phyloP scores from a whole-genome alignment of 2,113 vertebrate species.

The Siniperca chuatsi region DNA sequence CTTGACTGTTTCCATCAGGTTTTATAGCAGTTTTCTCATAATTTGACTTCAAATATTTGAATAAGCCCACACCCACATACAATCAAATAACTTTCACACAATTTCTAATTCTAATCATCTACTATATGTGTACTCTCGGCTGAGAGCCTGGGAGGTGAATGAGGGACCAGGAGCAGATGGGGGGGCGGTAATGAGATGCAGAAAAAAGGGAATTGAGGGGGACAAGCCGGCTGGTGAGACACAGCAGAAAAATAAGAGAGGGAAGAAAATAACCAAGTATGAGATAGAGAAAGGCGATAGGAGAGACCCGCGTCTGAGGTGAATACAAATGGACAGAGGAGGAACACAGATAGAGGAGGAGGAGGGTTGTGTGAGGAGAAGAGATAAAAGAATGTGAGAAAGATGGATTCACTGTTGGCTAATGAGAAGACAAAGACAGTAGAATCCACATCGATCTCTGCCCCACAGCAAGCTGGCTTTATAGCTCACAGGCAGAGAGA shows the following conservation, averaged over 20 bases:
- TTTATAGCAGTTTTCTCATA: slow-evolving; percentile 23
- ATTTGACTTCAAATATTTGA: slow-evolving; percentile 58
- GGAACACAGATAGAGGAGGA: slow-evolving; percentile 51
- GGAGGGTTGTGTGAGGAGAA: slow-evolving; percentile 60
- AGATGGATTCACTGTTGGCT: slow-evolving; percentile 78
- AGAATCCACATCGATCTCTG: slow-evolving; percentile 78
- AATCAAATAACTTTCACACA: slow-evolving; percentile 39
- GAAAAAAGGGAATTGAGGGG: slow-evolving; percentile 67
- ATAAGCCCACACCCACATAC: slow-evolving; percentile 32
- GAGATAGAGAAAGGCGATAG: slow-evolving; percentile 75
- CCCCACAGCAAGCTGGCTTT: slow-evolving; percentile 64
- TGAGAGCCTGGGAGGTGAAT: slow-evolving; percentile 51
- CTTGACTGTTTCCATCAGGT: slow-evolving; percentile 32
- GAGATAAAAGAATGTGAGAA: slow-evolving; percentile 80
- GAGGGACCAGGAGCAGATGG: slow-evolving; percentile 71
- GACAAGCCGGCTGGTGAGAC: slow-evolving; percentile 69
- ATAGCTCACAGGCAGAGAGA: slow-evolving; percentile 58
- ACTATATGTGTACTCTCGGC: slow-evolving; percentile 43
- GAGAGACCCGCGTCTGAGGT: slow-evolving; percentile 75
- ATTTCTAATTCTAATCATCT: slow-evolving; percentile 63
- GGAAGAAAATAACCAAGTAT: slow-evolving; percentile 77
- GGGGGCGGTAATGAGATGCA: slow-evolving; percentile 74
- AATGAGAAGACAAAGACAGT: slow-evolving; percentile 82
- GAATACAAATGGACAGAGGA: slow-evolving; percentile 81
- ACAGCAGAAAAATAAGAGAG: slow-evolving; percentile 64